Conservation (phyloP, 2,888 invertebrate species). For the Barypeithes pellucidus region DNA sequence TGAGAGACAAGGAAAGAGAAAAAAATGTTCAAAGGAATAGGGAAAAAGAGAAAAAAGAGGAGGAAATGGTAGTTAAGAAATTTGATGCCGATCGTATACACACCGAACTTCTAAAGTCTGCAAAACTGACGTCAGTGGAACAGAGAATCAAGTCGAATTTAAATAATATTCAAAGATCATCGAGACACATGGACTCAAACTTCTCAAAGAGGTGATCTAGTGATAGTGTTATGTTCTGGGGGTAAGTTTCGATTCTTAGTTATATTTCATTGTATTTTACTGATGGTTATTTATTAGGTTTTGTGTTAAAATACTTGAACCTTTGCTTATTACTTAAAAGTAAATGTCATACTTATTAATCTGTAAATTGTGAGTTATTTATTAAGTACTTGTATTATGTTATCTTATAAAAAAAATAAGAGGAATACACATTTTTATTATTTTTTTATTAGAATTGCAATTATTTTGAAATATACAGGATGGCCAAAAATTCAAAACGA, state of each 20-base stretch:
- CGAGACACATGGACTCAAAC: conserved; percentile 86
- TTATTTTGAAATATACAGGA: no score
- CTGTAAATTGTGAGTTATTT: not conserved
- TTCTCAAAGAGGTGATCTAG: conserved; percentile 79
- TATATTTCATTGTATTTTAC: not conserved
- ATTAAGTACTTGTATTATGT: not conserved
- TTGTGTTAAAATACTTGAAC: not conserved
- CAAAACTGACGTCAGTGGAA: conserved; percentile 83
- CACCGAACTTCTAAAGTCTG: conserved; percentile 78
- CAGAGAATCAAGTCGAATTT: conserved; percentile 90
- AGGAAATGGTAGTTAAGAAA: conserved; percentile 71
- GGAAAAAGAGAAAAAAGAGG: conserved; percentile 73
- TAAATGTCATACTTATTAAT: not conserved
- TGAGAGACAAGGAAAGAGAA: conserved; percentile 79
- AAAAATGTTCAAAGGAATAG: conserved; percentile 77
- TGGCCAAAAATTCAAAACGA: no score
- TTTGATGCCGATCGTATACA: conserved; percentile 74
- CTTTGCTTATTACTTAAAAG: not conserved
- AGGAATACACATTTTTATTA: no score
- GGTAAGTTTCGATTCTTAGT: conserved; percentile 2
- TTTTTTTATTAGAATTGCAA: no score
- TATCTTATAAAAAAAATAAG: no score
- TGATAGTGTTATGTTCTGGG: conserved; percentile 12
- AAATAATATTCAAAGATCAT: conserved; percentile 90
- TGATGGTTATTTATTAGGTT: not conserved